phyloP scores from a whole-genome alignment of 2,113 vertebrate genomes.

The Struthidea cinerea region DNA sequence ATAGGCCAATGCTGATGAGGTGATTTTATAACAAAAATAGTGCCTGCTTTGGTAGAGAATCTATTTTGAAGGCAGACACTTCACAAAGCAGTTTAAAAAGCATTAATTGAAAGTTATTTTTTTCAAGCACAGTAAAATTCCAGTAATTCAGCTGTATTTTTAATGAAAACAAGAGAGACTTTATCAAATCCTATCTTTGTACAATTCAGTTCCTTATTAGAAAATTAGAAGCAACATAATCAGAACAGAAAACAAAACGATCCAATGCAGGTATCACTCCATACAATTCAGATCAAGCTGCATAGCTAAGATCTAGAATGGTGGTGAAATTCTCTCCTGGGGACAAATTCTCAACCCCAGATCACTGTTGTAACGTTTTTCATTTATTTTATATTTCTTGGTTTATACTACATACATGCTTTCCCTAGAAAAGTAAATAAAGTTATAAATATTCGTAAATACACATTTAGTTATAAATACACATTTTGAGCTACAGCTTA shows the following conservation, averaged over 20 bases:
- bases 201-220: background rate
- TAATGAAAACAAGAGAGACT: background rate
- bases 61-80: background rate
- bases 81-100: background rate
- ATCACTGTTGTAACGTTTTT: background rate
- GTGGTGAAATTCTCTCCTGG: background rate
- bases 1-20: background rate
- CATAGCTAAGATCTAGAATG: background rate
- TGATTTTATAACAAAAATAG: background rate
- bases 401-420: background rate
- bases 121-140: background rate
- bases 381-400: background rate
- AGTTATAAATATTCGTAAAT: background rate
- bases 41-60: background rate
- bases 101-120: background rate
- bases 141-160: background rate
- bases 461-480: background rate
- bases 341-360: background rate
- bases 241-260: background rate
- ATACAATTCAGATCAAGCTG: background rate
- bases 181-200: background rate
- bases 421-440: background rate
- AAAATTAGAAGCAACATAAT: background rate
- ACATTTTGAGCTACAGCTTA: background rate
- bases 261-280: rapidly evolving